Evolutionary conservation across 1,140 invertebrate species (phyloP).

Genomic region (Platyscapa corneri): DNA sequence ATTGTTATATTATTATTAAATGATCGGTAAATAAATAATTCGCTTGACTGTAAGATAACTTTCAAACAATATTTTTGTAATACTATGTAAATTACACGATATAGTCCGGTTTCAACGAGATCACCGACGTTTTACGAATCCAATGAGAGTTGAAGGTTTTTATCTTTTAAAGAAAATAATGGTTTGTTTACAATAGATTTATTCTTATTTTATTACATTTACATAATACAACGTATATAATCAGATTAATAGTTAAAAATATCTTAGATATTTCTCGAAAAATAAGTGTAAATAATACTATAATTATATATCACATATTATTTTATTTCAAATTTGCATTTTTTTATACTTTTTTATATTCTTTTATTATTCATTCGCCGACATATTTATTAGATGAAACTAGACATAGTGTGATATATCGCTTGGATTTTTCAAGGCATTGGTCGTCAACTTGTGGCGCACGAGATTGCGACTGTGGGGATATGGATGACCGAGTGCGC

Average conservation of each 20-base stretch:
- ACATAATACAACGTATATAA: not conserved
- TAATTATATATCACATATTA: not conserved
- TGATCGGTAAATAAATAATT: not conserved
- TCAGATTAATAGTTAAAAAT: not conserved
- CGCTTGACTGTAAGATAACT: too few species aligned
- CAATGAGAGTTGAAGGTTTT: too few species aligned
- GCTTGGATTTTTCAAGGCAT: constrained; percentile 61
- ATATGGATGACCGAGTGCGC: constrained; percentile 71
- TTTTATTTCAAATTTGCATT: not conserved
- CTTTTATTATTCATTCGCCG: not conserved
- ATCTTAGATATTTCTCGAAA: not conserved
- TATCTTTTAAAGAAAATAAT: too few species aligned
- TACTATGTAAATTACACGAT: too few species aligned
- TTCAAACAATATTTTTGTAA: too few species aligned
- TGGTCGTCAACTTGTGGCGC: constrained; percentile 62
- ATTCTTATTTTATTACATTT: not conserved
- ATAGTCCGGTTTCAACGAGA: too few species aligned
- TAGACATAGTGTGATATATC: not conserved
- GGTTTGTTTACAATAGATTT: too few species aligned
- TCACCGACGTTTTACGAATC: too few species aligned
- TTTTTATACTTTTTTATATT: not conserved
- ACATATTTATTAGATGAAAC: not conserved
- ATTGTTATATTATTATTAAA: not conserved
- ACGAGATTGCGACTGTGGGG: constrained; percentile 65
- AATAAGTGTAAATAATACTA: not conserved